Evolutionary conservation across 2,113 vertebrate genomes (phyloP).

Genomic region (Thamnaconus septentrionalis): DNA sequence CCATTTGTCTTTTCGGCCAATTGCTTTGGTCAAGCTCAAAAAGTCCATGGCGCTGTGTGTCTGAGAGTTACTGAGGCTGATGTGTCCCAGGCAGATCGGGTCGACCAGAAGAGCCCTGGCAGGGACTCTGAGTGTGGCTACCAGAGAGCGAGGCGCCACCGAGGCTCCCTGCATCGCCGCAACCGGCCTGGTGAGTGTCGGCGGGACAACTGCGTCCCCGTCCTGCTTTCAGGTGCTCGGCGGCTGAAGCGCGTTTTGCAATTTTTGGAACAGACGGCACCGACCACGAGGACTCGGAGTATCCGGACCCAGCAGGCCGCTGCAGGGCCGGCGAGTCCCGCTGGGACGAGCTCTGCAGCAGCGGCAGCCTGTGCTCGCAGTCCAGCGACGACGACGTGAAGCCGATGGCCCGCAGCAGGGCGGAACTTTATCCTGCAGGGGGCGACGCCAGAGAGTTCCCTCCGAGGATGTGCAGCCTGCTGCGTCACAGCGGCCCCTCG

Average conservation of each 20-base stretch:
- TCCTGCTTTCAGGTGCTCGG: not conserved
- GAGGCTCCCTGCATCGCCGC: constrained; percentile 73
- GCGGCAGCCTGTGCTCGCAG: constrained; percentile 81
- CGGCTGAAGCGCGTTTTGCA: not conserved
- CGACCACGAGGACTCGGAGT: constrained; percentile 78
- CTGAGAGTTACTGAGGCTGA: constrained; percentile 71
- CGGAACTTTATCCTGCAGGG: constrained; percentile 51
- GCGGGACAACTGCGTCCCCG: not conserved
- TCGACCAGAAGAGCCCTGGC: constrained; percentile 82
- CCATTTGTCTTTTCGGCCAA: too few relatives aligned
- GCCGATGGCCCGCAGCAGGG: constrained; percentile 59
- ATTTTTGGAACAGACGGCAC: constrained; percentile 68
- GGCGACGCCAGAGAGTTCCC: constrained; percentile 70
- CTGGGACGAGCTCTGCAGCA: constrained; percentile 81
- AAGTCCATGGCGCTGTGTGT: not conserved
- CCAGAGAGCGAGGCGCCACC: constrained; percentile 73
- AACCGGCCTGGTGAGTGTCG: constrained; percentile 82
- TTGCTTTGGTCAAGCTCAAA: too few relatives aligned
- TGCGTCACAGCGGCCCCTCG: constrained; percentile 62
- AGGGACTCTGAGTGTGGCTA: constrained; percentile 83
- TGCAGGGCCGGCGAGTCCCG: constrained; percentile 43
- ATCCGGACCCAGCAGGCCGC: constrained; percentile 2
- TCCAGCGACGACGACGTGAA: constrained; percentile 81
- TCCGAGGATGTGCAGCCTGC: constrained; percentile 70
- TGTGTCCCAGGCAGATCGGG: constrained; percentile 89